These are phyloP conservation scores for Poliocrania exsul DNA, from an alignment of 2,797 vertebrate genomes.

Conservation along the genomic window DNA sequence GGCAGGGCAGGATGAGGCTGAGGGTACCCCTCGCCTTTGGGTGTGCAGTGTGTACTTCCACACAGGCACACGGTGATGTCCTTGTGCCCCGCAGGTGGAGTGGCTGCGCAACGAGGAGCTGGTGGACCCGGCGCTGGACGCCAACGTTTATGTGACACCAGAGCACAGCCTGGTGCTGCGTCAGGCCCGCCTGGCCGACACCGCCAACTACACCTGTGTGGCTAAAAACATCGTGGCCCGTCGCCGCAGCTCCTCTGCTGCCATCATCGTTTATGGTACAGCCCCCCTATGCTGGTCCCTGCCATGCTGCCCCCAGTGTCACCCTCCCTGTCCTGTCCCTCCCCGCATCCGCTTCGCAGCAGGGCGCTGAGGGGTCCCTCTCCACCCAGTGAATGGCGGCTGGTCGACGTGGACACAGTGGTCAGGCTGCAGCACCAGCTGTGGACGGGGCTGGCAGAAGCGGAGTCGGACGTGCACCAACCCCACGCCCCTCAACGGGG, in stretches of 20 bases:
- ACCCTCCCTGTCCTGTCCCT: background rate
- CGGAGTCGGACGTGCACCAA: slow-evolving; percentile 99
- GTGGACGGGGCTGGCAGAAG: slow-evolving; percentile 99
- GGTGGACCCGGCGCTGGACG: slow-evolving; percentile 90
- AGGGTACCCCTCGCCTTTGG: rapidly evolving
- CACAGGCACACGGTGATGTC: rapidly evolving
- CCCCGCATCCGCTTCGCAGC: background rate
- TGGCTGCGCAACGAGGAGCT: slow-evolving; percentile 96
- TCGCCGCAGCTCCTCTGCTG: slow-evolving; percentile 90
- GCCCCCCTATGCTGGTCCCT: background rate
- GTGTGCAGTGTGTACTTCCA: rapidly evolving
- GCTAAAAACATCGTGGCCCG: slow-evolving; percentile 98
- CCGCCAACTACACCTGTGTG: slow-evolving; percentile 98
- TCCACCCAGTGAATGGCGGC: slow-evolving; percentile 95
- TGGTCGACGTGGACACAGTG: slow-evolving; percentile 99
- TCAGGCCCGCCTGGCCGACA: slow-evolving; percentile 94
- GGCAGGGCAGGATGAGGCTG: background rate
- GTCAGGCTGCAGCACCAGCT: slow-evolving; percentile 96
- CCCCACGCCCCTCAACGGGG: slow-evolving; percentile 97
- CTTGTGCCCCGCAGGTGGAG: slow-evolving; percentile 84
- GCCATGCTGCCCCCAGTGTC: background rate
- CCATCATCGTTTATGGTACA: slow-evolving; percentile 92
- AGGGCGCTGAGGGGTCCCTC: slow-evolving; percentile 69
- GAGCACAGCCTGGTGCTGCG: slow-evolving; percentile 96
- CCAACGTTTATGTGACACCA: slow-evolving; percentile 91